Base-by-base conservation (phyloP, 2,113 vertebrate species). In the Ageneiosus marmoratus region DNA sequence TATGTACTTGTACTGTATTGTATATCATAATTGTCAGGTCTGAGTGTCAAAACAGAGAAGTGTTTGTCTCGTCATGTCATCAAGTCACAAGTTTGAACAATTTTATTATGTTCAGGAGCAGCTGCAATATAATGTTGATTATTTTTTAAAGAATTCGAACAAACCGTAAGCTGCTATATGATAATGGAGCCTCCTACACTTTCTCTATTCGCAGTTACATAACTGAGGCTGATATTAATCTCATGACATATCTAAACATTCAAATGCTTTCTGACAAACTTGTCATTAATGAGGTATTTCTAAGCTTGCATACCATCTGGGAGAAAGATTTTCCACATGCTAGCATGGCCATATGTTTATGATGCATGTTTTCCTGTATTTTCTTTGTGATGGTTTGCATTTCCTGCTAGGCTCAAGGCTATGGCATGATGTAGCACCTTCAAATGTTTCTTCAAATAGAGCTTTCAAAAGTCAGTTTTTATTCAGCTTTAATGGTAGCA, bases 251-350 rank as follows among this genome's bases (percentile, higher is more conserved):
- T 81, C 67, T 50, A 10, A 75, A 27, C 29, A 24, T 51, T 65
- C 46, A 18, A 29, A 46, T 80, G 55, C 24, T 82, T 62, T 32
- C 83, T 58, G 65, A 84, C 83, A 87, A 84, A 83, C 80, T 3
- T 55, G 63, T 20, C 32, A 48, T 62, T 84, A 87, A 85, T 79
- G 50, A 87, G 86, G 56, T 37, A 34, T 32, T 82, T 87, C 46
- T 84, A 70, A 65, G 79, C 84, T 79, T 79, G 56, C 69, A 62
- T 50, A 27, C 80, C 83, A 87, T 83, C 86, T 83, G 76, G n/a
- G 77, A 75, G 60, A 29, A 20, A 27, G 29, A 13, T 29, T 77
- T 69, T 84, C 72, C 79, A 84, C 82, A 84, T 82, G 74, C 58
- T 56, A 75, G 41, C 37, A 63, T 82, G 74, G 63, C 79, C 82